Evolutionary conservation across 2,888 invertebrate species (phyloP).

Genomic region (Tribolium freemani): DNA sequence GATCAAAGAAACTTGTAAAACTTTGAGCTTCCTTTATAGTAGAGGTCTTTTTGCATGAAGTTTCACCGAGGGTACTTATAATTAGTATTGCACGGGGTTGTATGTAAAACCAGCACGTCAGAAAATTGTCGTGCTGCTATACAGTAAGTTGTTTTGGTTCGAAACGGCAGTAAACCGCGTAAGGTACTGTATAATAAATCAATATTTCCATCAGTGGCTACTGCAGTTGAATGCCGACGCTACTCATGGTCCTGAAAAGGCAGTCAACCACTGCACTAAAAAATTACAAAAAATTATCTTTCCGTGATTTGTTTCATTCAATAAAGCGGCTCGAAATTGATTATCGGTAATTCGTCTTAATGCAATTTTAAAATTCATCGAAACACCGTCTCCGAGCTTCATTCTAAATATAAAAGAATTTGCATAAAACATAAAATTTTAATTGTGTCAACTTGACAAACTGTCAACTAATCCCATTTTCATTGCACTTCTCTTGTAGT

Average conservation of each 20-base stretch:
- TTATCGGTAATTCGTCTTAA: constrained; percentile 21
- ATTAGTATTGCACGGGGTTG: constrained; percentile 5
- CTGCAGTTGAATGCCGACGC: constrained; percentile 35
- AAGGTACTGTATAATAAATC: constrained; percentile 36
- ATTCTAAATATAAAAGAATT: constrained; percentile 31
- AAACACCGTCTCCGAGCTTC: constrained; percentile 9
- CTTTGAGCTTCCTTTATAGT: constrained; percentile 19
- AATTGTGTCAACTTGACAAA: background rate
- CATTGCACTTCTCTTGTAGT: background rate
- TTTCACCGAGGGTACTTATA: constrained; percentile 5
- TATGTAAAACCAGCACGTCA: constrained; percentile 6
- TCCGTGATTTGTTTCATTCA: constrained; percentile 9
- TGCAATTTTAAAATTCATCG: constrained; percentile 31
- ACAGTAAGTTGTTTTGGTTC: constrained; percentile 24
- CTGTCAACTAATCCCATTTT: background rate
- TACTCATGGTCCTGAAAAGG: constrained; percentile 27
- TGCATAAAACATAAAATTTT: constrained; percentile 8
- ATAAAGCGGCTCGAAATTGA: background rate
- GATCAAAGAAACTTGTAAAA: constrained; percentile 22
- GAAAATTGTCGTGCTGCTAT: constrained; percentile 17
- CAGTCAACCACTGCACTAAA: constrained; percentile 18
- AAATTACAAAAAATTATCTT: constrained; percentile 26
- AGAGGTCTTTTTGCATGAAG: constrained; percentile 6
- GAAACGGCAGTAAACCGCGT: constrained; percentile 25
- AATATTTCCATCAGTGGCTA: constrained; percentile 37